phyloP scores from a whole-genome alignment of 2,888 invertebrate species.

The Apodemia zela region DNA sequence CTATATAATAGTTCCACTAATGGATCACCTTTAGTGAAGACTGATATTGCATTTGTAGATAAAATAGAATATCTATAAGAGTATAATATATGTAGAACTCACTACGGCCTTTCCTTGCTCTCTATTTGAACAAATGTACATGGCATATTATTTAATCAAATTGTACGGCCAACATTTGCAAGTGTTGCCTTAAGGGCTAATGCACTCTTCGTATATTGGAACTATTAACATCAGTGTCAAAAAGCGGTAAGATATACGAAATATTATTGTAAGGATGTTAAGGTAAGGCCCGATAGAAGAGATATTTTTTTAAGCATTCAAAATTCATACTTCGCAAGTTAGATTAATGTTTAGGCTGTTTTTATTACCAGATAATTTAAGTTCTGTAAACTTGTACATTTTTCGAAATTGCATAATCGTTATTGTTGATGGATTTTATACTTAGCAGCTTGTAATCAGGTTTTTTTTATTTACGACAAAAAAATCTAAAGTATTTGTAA shows the following conservation, averaged over 20 bases:
- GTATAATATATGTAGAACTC: conserved; percentile 31
- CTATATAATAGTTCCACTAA: conserved; percentile 32
- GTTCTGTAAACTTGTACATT: conserved; percentile 45
- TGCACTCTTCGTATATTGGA: conserved; percentile 31
- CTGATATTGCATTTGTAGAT: conserved; percentile 65
- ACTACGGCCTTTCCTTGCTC: conserved; percentile 66
- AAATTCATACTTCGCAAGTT: conserved; percentile 64
- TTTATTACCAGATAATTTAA: conserved; percentile 36
- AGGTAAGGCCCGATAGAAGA: conserved; percentile 76
- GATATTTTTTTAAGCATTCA: conserved; percentile 79
- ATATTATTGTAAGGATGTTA: conserved; percentile 71
- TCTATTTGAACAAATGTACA: conserved; percentile 63
- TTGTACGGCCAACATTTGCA: conserved; percentile 36
- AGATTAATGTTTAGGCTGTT: conserved; percentile 51
- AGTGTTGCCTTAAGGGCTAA: conserved; percentile 53
- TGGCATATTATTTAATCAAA: conserved; percentile 10
- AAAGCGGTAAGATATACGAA: conserved; percentile 77
- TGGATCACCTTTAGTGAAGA: conserved; percentile 37
- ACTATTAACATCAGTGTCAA: conserved; percentile 29
- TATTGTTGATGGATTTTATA: conserved; percentile 73
- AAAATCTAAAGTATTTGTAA: conserved; percentile 64
- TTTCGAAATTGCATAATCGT: conserved; percentile 71
- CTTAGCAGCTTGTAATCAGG: conserved; percentile 73
- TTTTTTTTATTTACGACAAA: conserved; percentile 45
- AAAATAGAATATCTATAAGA: conserved; percentile 41